phyloP scores from a whole-genome alignment of 2,888 invertebrate genomes.

The Odontothrips loti region DNA sequence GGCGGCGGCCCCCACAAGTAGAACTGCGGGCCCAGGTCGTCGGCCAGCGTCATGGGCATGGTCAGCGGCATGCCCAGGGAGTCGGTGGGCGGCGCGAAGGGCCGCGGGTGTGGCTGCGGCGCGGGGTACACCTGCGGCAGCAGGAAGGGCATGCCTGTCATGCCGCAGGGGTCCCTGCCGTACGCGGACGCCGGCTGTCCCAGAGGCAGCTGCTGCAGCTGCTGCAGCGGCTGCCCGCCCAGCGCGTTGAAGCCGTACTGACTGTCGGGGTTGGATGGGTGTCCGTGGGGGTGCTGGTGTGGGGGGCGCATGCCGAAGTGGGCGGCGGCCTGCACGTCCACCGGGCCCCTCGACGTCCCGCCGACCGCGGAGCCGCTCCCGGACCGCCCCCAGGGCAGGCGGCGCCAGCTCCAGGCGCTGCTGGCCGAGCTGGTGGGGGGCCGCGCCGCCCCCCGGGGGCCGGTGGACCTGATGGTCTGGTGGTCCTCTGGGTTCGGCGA shows the following conservation, averaged over 20 bases:
- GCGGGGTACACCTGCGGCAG: conserved; percentile 43
- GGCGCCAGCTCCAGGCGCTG: conserved; percentile 45
- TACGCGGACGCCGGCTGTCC: too few relatives aligned
- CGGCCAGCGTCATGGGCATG: conserved; percentile 45
- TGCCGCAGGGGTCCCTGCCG: conserved; percentile 38
- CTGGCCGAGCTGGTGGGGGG: conserved; percentile 2
- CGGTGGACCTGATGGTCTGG: conserved; percentile 33
- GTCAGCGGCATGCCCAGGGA: conserved; percentile 39
- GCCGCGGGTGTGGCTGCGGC: conserved; percentile 37
- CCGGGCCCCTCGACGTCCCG: conserved; percentile 43
- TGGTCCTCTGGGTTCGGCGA: conserved; percentile 71
- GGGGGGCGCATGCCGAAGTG: conserved; percentile 40
- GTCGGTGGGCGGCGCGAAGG: conserved; percentile 37
- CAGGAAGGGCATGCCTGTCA: conserved; percentile 45
- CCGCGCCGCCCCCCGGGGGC: conserved; percentile 32
- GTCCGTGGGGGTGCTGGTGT: conserved; percentile 45
- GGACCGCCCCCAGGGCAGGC: conserved; percentile 49
- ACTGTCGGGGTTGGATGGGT: conserved; percentile 67
- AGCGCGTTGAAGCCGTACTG: conserved; percentile 62
- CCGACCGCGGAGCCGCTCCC: conserved; percentile 47
- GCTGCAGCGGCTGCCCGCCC: conserved; percentile 49
- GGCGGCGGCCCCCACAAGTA: conserved; percentile 84
- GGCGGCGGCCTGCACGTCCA: conserved; percentile 34
- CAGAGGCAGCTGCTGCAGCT: too few relatives aligned
- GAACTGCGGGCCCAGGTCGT: conserved; percentile 55